Conservation (phyloP, 2,888 invertebrate species). For the Sinelater perroti region DNA sequence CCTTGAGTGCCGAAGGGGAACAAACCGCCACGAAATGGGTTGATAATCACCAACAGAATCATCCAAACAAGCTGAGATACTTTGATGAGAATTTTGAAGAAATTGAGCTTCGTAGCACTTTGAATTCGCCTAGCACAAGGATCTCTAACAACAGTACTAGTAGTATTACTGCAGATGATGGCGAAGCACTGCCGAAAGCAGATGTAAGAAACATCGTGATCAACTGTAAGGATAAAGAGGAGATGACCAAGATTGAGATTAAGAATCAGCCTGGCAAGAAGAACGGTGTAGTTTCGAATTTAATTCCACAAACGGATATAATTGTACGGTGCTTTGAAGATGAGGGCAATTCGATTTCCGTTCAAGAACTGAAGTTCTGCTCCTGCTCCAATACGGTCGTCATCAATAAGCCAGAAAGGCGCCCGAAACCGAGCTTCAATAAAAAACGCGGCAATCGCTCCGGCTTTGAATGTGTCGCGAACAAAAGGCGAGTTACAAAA, state of each 20-base stretch:
- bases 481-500: too few relatives aligned
- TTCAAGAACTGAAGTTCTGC: slow-evolving; percentile 33
- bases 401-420: slow-evolving; percentile 1
- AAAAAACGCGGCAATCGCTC: neutral
- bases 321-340: slow-evolving; percentile 23
- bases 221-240: neutral
- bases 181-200: too few relatives aligned
- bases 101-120: neutral
- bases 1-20: too few relatives aligned
- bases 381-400: slow-evolving; percentile 22
- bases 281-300: neutral
- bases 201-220: neutral
- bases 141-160: too few relatives aligned
- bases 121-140: neutral
- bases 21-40: neutral
- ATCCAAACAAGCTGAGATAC: neutral
- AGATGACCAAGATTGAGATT: neutral
- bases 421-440: neutral
- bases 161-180: too few relatives aligned
- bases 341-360: slow-evolving; percentile 11
- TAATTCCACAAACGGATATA: slow-evolving; percentile 7
- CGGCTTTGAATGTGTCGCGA: neutral
- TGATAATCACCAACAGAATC: neutral
- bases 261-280: neutral
- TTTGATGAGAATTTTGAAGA: slow-evolving; percentile 34